phyloP scores from a whole-genome alignment of 2,113 vertebrate species.

The Sminthopsis crassicaudata region DNA sequence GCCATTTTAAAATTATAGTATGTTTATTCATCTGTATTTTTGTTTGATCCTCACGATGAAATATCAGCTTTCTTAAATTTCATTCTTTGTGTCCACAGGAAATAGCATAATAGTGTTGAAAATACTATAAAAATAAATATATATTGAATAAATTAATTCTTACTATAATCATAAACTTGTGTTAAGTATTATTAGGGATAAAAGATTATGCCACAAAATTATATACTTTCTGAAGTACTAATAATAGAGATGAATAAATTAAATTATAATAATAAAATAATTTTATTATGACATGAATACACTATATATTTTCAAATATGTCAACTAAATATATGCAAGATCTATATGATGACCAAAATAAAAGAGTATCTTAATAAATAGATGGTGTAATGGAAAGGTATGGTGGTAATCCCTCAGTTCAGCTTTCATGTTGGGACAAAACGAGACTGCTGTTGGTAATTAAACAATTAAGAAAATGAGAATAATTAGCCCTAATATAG shows the following conservation, averaged over 20 bases:
- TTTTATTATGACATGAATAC: neutral
- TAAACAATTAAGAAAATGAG: neutral
- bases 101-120: neutral
- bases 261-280: neutral
- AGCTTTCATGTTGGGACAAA: neutral
- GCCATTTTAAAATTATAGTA: neutral
- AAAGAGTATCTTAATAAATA: neutral
- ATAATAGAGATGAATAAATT: neutral
- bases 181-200: neutral
- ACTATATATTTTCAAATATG: neutral
- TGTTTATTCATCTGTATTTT: too few relatives aligned
- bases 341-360: neutral
- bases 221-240: neutral
- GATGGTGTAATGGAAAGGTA: neutral
- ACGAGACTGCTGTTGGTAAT: neutral
- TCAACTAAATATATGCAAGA: neutral
- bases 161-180: neutral
- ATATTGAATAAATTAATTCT: neutral
- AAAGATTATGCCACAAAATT: neutral
- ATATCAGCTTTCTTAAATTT: neutral
- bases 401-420: neutral
- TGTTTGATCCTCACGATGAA: neutral
- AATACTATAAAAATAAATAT: neutral
- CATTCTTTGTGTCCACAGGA: neutral
- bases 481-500: neutral